Evolutionary conservation across 2,888 invertebrate species (phyloP).

Genomic region (Orchestes rusci): DNA sequence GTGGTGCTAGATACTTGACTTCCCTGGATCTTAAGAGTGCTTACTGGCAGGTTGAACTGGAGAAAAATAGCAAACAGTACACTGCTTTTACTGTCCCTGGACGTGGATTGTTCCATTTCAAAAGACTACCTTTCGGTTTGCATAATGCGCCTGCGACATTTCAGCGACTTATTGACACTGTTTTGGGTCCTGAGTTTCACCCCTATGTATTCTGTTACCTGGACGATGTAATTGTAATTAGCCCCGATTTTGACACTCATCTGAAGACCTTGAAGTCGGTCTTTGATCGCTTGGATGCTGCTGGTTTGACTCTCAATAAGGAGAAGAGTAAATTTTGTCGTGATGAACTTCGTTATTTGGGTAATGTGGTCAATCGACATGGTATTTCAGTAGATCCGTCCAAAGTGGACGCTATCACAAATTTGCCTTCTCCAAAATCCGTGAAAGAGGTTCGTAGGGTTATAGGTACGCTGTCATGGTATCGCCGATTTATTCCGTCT

Average conservation of each 20-base stretch:
- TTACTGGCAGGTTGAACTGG: too few species aligned
- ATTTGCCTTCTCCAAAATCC: too few species aligned
- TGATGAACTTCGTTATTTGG: constrained; percentile 4
- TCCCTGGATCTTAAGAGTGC: constrained; percentile 32
- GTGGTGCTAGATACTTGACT: constrained; percentile 31
- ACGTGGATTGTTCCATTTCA: constrained; percentile 15
- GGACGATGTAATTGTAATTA: constrained; percentile 20
- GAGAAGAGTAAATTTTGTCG: constrained; percentile 16
- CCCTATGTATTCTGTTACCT: background rate
- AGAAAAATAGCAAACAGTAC: too few species aligned
- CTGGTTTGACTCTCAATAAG: constrained; percentile 18
- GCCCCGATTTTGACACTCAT: constrained; percentile 17
- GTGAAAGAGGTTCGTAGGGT: too few species aligned
- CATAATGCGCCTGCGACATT: too few species aligned
- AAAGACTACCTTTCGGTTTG: constrained; percentile 17
- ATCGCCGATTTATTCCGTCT: constrained; percentile 13
- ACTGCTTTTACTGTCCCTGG: constrained; percentile 20
- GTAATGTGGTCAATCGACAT: constrained; percentile 7
- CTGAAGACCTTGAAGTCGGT: constrained; percentile 11
- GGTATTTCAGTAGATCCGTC: background rate
- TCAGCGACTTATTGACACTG: too few species aligned
- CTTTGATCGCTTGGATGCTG: constrained; percentile 13
- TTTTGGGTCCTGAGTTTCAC: too few species aligned
- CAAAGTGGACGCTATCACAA: constrained; percentile 13
- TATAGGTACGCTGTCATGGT: constrained; percentile 14